phyloP scores from a whole-genome alignment of 1,140 invertebrate species.

The Brachionus rotundiformis region DNA sequence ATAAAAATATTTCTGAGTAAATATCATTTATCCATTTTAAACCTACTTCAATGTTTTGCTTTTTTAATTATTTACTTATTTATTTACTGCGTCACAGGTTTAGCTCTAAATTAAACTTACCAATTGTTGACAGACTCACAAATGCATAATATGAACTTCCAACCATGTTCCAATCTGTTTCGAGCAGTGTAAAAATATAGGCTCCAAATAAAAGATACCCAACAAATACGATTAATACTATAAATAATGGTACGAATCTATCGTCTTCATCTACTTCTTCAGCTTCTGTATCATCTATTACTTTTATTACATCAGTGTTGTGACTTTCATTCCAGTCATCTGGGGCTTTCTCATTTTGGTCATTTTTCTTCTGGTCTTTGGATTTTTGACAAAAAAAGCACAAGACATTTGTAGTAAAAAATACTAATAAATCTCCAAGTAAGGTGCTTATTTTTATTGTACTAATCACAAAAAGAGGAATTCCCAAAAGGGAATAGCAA shows the following conservation, averaged over 20 bases:
- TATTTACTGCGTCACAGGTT: too few species aligned
- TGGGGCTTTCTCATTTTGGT: background rate
- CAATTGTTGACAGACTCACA: conserved; percentile 36
- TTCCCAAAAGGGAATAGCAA: conserved; percentile 40
- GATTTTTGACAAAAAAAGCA: conserved; percentile 26
- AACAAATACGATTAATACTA: background rate
- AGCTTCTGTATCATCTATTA: conserved; percentile 36
- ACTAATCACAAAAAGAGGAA: conserved; percentile 43
- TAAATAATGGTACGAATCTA: background rate
- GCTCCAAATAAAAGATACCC: conserved; percentile 27
- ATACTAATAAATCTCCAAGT: conserved; percentile 18
- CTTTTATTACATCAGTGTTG: background rate
- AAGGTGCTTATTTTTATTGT: conserved; percentile 27
- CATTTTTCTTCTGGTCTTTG: background rate
- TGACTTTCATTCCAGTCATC: background rate
- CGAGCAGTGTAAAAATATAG: background rate
- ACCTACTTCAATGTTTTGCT: too few species aligned
- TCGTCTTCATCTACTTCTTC: conserved; percentile 20
- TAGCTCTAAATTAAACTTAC: background rate
- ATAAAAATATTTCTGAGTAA: too few species aligned
- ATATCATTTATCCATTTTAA: too few species aligned
- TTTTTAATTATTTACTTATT: too few species aligned
- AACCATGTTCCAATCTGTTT: background rate
- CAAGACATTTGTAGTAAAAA: conserved; percentile 34
- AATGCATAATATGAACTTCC: conserved; percentile 11